A percentile compares a stretch with the other conserved stretches of the same genome.
phyloP scores from a whole-genome alignment of 2,113 vertebrate species.

The Semicossyphus pulcher region DNA sequence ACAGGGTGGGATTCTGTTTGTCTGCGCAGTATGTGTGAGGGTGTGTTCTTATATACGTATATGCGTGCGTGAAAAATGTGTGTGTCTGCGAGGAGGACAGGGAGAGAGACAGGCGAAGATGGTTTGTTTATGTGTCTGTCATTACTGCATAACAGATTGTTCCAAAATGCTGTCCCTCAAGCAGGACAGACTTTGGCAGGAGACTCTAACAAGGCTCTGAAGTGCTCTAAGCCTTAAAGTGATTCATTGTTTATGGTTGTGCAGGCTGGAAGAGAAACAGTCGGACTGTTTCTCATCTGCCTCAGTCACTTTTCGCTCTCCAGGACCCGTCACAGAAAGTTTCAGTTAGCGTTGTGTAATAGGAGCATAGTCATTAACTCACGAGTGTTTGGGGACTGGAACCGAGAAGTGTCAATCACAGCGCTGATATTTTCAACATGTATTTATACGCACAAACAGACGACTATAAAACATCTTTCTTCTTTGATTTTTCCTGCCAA shows the following conservation, averaged over 20 bases:
- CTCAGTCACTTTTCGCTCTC: constrained; percentile 28
- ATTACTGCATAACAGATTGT: constrained; percentile 30
- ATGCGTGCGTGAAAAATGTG: neutral
- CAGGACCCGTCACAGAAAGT: constrained; percentile 20
- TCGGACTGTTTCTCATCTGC: constrained; percentile 63
- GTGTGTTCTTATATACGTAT: neutral
- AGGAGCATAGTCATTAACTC: constrained; percentile 34
- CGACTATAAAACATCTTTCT: neutral
- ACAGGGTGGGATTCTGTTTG: neutral
- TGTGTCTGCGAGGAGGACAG: neutral
- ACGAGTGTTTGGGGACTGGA: neutral
- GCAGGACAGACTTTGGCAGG: constrained; percentile 62
- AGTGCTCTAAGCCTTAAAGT: constrained; percentile 53
- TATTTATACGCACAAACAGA: neutral
- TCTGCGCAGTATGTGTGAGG: neutral
- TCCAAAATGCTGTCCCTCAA: constrained; percentile 60
- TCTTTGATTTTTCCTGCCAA: neutral
- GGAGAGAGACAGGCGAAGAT: constrained; percentile 22
- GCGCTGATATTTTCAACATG: too few species aligned
- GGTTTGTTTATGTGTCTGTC: constrained; percentile 66
- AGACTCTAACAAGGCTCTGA: constrained; percentile 38
- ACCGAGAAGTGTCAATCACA: neutral
- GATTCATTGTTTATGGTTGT: constrained; percentile 71
- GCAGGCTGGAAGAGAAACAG: constrained; percentile 44
- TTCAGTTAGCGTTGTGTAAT: constrained; percentile 31